Percentiles rank a stretch among this genome's conserved stretches.
Conservation (phyloP, 2,113 vertebrate species). For the Eulemur macaco region DNA sequence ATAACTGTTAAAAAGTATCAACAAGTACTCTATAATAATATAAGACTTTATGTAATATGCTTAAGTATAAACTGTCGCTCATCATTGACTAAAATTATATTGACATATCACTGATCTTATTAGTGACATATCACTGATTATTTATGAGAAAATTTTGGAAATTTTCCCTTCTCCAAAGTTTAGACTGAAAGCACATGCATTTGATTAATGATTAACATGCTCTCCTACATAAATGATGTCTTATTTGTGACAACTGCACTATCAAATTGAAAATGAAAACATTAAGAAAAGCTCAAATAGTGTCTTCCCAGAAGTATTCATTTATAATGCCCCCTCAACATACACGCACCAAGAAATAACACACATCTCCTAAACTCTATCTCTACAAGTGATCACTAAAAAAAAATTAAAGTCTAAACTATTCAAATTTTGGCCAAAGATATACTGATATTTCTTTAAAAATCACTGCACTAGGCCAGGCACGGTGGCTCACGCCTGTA, state of each 20-base stretch:
- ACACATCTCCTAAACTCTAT: neutral
- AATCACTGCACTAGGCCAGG: neutral
- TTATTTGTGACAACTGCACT: neutral
- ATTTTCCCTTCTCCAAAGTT: conserved; percentile 16
- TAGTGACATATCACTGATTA: neutral
- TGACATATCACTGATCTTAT: neutral
- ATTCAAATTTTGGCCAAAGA: neutral
- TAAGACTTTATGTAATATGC: neutral
- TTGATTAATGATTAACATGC: neutral
- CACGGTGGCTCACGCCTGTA: too few species aligned
- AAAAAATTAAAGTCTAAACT: neutral
- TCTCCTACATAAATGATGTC: neutral
- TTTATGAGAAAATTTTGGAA: neutral
- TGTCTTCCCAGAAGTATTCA: neutral
- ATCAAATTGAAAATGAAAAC: conserved; percentile 18
- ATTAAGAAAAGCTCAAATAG: neutral
- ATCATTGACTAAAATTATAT: neutral
- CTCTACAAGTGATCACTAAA: conserved; percentile 18
- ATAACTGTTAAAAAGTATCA: neutral
- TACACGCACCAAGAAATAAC: neutral
- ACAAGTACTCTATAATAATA: neutral
- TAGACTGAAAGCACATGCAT: neutral
- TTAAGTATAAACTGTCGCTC: neutral
- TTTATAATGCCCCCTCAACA: neutral
- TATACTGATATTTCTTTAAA: neutral